Conservation (phyloP, 2,113 vertebrate species). For the Brachypodius melanocephalos region DNA sequence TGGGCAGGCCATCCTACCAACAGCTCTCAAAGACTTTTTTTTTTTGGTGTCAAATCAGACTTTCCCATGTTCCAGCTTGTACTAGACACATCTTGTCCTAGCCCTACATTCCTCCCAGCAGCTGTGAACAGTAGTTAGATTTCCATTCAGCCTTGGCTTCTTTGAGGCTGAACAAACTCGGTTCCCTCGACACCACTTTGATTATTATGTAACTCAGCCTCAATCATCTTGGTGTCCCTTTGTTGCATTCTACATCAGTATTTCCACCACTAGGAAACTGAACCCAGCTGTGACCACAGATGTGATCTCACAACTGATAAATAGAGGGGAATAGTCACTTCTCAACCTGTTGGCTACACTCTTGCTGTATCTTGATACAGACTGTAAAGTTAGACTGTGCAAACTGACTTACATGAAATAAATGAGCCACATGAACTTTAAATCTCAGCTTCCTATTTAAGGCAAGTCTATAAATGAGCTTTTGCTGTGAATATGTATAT, state of each 20-base stretch:
- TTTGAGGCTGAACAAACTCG: not conserved
- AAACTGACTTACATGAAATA: not conserved
- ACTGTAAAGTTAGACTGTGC: not conserved
- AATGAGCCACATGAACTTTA: not conserved
- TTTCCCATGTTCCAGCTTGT: not conserved
- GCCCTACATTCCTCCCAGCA: not conserved
- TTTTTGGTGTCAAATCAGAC: not conserved
- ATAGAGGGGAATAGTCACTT: not conserved
- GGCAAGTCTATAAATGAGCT: not conserved
- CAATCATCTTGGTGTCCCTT: not conserved
- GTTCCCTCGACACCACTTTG: not conserved
- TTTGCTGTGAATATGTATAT: not conserved
- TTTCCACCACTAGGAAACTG: not conserved
- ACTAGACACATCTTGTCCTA: not conserved
- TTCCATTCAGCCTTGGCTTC: not conserved
- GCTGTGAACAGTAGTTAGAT: not conserved
- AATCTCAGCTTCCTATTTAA: not conserved
- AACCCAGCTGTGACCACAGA: not conserved
- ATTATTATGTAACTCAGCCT: not conserved
- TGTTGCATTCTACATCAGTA: not conserved
- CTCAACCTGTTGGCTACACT: not conserved
- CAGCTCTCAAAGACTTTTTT: not conserved
- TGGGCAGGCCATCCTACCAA: not conserved
- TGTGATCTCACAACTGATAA: not conserved
- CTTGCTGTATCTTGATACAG: not conserved